Evolutionary conservation across 1,140 invertebrate genomes (phyloP).

Genomic region (Apis laboriosa): DNA sequence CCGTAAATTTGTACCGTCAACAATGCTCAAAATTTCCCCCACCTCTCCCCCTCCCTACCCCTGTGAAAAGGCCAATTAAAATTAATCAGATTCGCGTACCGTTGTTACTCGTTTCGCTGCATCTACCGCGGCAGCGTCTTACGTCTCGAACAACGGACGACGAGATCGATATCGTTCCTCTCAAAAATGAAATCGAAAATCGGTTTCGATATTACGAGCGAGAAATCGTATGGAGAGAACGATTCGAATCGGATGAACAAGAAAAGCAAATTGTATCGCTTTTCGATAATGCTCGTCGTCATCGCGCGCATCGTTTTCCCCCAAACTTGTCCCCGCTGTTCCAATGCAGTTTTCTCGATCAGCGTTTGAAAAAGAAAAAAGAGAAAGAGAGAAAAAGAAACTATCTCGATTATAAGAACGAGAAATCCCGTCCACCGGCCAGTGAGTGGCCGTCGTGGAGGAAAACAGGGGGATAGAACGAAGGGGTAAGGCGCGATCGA

Average conservation of each 20-base stretch:
- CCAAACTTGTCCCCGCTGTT: too few species aligned
- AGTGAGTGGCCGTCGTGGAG: neutral
- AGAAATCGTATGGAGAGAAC: too few species aligned
- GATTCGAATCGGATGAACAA: neutral
- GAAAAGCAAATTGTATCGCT: neutral
- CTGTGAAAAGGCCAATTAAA: neutral
- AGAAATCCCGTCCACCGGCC: neutral
- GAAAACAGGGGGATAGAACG: neutral
- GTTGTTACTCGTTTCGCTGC: too few species aligned
- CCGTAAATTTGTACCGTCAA: conserved; percentile 5
- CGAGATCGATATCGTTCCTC: too few species aligned
- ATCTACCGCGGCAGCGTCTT: too few species aligned
- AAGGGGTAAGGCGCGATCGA: neutral
- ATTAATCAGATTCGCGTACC: neutral
- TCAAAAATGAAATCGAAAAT: neutral
- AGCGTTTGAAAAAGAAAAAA: too few species aligned
- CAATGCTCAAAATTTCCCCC: neutral
- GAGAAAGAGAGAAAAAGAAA: too few species aligned
- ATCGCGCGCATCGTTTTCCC: too few species aligned
- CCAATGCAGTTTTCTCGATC: too few species aligned
- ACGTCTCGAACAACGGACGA: too few species aligned
- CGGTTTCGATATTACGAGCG: neutral
- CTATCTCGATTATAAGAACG: too few species aligned
- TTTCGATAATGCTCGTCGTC: neutral
- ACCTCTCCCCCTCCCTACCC: neutral